Base-by-base conservation (phyloP, 2,888 invertebrate genomes). In the Nephrotoma guestfalica region DNA sequence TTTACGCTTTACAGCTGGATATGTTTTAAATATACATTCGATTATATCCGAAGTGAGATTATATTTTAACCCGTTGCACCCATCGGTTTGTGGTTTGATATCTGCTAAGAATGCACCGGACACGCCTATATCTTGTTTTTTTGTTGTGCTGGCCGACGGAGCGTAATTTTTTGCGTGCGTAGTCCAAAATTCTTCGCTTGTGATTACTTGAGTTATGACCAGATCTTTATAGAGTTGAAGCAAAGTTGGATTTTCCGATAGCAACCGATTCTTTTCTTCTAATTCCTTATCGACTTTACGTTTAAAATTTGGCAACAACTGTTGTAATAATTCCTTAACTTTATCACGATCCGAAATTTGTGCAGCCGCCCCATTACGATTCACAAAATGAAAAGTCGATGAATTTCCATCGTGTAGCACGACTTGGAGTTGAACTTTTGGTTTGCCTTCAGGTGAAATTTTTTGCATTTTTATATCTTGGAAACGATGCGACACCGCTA, bases 131-230 rank as follows among this genome's bases (percentile, higher is more conserved):
- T 96, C 96, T 91, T 97, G 97, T 89, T 95, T 95, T 89, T 94
- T 94, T 89, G 93, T 93, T 90, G 94, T 94, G 88, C 95, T 95
- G 88, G 95, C 95, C 85, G 41, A 11, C 88, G 93, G 92, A 0
- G 96, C 95, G 90, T 96, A 96, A 88, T 95, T 94, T 89, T 93
- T 94, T 51, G 97, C 97, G 89, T 97, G 96, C 88, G 96, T 96
- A 86, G 95, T 94, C 99, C 99, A 99, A 92, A 99, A 99, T 91
- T 99, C 99, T 90, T 99, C 99, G 86, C 99, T 96, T 84, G 97
- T 95, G 88, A 99, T 95, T 83, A 99, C 97, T 91, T 98, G 96
- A 71, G 98, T 97, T 91, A 97, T 97, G 15, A 99, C 99, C 89
- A 99, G 94, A 92, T 99, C 99, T 92, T 97, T 97, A 91, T 99